phyloP scores from a whole-genome alignment of 2,113 vertebrate genomes.

The Mustela nigripes region DNA sequence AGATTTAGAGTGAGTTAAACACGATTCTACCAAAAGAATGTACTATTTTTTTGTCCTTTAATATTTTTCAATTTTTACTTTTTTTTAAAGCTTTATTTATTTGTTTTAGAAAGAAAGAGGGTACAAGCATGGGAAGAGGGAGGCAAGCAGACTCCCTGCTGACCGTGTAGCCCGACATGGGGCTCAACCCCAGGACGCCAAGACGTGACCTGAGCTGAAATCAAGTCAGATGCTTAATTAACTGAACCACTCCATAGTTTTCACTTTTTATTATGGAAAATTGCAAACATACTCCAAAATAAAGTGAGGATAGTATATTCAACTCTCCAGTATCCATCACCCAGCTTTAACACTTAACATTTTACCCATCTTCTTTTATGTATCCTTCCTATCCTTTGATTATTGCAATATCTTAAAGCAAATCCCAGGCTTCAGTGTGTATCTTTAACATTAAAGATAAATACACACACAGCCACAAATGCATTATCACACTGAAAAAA shows the following conservation, averaged over 20 bases:
- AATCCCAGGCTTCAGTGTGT: neutral
- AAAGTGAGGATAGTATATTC: neutral
- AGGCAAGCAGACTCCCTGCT: neutral
- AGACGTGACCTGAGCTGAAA: neutral
- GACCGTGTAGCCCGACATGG: neutral
- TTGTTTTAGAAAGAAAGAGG: neutral
- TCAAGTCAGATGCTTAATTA: neutral
- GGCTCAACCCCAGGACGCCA: neutral
- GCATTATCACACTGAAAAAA: slow-evolving; percentile 33
- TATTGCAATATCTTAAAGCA: neutral
- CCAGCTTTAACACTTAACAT: neutral
- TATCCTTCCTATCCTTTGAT: neutral
- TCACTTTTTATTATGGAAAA: neutral
- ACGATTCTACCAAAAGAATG: neutral
- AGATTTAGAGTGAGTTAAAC: neutral
- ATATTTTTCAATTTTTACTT: neutral
- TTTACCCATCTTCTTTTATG: neutral
- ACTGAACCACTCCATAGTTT: neutral
- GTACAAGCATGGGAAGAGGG: neutral
- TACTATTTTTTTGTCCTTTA: neutral
- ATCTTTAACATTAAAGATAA: neutral
- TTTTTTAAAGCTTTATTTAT: neutral
- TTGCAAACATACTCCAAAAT: neutral
- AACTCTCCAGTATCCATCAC: neutral
- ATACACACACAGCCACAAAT: neutral